Conservation (phyloP, 2,888 invertebrate species). For the Hecatera dysodea region DNA sequence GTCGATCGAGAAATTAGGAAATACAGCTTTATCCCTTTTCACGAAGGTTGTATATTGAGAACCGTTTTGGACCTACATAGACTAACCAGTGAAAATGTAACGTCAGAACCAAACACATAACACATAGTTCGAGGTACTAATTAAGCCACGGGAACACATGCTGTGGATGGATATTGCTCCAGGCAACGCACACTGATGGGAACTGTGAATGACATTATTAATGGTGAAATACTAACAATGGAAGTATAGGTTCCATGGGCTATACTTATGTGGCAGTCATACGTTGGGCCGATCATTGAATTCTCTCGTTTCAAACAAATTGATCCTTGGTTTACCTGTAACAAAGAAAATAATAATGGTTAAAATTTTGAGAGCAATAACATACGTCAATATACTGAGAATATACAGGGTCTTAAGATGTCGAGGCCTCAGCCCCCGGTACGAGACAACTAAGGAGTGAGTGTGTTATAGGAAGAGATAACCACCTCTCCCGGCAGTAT, state of each 20-base stretch:
- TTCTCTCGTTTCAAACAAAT: not conserved
- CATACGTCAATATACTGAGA: not conserved
- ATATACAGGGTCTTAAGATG: not conserved
- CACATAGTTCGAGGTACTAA: constrained; percentile 11
- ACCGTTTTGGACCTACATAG: not conserved
- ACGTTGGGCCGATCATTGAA: not conserved
- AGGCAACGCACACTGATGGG: constrained; percentile 19
- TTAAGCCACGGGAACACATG: constrained; percentile 43
- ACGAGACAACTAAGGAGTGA: not conserved
- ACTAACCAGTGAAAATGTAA: not conserved
- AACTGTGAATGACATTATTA: constrained; percentile 49
- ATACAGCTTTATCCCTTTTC: not conserved
- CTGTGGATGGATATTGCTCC: constrained; percentile 47
- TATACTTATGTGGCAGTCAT: not conserved
- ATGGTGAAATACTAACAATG: constrained; percentile 15
- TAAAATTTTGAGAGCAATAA: not conserved
- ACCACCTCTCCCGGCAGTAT: too few species aligned
- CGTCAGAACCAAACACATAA: constrained; percentile 10
- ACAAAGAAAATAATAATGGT: constrained; percentile 39
- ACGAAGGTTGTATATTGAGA: not conserved
- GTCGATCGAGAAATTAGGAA: not conserved
- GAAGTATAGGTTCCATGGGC: not conserved
- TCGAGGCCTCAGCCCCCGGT: too few species aligned
- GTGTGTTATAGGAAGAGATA: not conserved
- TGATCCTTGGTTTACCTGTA: constrained; percentile 49